Conservation (phyloP, 2,113 vertebrate species). For the Athene cunicularia region DNA sequence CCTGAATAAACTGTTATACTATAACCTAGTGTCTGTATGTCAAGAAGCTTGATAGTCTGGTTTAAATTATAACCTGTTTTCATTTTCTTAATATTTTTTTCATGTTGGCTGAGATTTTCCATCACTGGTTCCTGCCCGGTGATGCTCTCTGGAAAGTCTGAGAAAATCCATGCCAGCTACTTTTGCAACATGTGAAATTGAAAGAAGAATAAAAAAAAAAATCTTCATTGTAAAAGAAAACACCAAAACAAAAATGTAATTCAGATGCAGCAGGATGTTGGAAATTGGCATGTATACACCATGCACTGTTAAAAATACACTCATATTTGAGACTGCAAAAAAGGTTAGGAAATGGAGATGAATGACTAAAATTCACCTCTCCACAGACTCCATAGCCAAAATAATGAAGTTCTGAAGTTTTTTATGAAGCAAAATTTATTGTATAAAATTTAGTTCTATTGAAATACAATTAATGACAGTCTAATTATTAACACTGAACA, state of each 20-base stretch:
- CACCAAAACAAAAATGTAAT: background rate
- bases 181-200: background rate
- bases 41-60: background rate
- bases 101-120: conserved; percentile 1
- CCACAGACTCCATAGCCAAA: background rate
- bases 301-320: background rate
- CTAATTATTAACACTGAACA: background rate
- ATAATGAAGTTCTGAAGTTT: background rate
- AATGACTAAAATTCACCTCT: background rate
- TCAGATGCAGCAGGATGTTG: background rate
- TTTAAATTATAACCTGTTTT: conserved; percentile 41
- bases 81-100: background rate
- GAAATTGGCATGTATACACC: background rate
- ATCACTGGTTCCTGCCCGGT: background rate
- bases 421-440: background rate
- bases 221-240: background rate
- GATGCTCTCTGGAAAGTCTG: background rate
- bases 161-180: background rate
- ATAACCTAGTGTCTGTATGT: background rate
- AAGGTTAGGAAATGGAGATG: background rate
- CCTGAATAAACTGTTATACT: background rate
- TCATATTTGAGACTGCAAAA: background rate
- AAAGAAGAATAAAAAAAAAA: background rate
- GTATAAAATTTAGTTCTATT: background rate
- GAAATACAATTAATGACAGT: background rate